Base-by-base conservation (phyloP, 1,140 invertebrate genomes). In the Camponotus vicinus region DNA sequence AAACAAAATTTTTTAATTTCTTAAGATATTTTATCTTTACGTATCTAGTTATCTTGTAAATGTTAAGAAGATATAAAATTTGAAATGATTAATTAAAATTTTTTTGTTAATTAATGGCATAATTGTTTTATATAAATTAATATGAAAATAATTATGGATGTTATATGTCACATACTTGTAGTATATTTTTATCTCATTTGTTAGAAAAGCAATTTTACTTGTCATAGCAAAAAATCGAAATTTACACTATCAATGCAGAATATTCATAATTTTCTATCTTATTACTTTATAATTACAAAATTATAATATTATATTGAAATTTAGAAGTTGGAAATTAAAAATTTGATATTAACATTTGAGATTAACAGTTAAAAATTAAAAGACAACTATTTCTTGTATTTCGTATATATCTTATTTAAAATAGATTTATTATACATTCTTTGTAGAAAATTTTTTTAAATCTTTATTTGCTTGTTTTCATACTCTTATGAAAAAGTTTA, bases 341-440 rank as follows among this genome's bases (percentile, higher is more conserved):
- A 57, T n/a, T 45, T 45, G n/a, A 57, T 8, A 57, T n/a, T 27
- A 27, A 27, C 1, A 27, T 27, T 27, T 27, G 27, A 57, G 45
- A 66, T 71, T 34, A 55, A 71, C 34, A 71, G 52, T 0, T 7
- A 49, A 18, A 73, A 37, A 34, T 70, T 67, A 69, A 0, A 70
- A 70, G 5, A 55, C n/a, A 57, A 34, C 18, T 52, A 49, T 15
- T 32, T 71, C 45, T 18, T 13, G 1, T 21, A 64, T 37, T 27
- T 27, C 27, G 27, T 6, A 2, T 15, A 4, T 27, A 70, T 34
- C 27, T 32, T 7, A 37, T 11, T 73, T 73, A 57, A 73, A 57
- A 57, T 73, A 73, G 37, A 57, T 73, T 27, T 59, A 59, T 59
- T 6, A 59, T 27, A 57, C 7, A 52, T 57, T 21, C n/a, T 57